Conservation (phyloP, 2,797 vertebrate species). For the Anisognathus igniventris region DNA sequence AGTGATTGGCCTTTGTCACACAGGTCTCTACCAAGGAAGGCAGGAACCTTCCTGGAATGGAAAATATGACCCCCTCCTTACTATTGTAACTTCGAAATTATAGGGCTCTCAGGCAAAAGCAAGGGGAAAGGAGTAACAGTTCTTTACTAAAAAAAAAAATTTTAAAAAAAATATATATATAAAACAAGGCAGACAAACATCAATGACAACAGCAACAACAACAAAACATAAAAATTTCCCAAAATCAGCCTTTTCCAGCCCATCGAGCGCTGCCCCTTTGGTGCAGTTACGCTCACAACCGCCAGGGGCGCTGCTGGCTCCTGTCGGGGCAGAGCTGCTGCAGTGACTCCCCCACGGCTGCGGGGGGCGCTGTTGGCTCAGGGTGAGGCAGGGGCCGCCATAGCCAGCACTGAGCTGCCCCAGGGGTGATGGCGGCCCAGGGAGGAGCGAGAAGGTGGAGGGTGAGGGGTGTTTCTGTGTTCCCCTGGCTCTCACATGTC, state of each 20-base stretch:
- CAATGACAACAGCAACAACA: not conserved
- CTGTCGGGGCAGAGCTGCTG: not conserved
- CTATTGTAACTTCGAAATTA: not conserved
- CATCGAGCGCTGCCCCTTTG: accelerated
- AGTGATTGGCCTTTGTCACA: not conserved
- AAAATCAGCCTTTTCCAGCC: not conserved
- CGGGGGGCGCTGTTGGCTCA: not conserved
- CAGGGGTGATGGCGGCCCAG: accelerated
- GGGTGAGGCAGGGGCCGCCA: not conserved
- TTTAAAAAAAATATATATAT: too few relatives aligned
- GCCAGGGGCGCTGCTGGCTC: not conserved
- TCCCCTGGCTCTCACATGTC: not conserved
- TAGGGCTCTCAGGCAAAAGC: not conserved
- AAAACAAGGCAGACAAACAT: not conserved
- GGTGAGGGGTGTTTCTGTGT: not conserved
- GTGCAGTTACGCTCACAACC: too few relatives aligned
- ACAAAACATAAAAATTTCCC: not conserved
- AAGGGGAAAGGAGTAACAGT: not conserved
- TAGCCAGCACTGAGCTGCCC: accelerated
- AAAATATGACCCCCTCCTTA: not conserved
- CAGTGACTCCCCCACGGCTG: not conserved
- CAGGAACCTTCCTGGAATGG: not conserved
- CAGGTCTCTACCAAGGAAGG: not conserved
- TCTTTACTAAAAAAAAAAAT: too few relatives aligned
- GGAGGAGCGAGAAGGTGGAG: not conserved